Conservation (phyloP, 2,888 invertebrate genomes). For the Drosophila fungiperda region DNA sequence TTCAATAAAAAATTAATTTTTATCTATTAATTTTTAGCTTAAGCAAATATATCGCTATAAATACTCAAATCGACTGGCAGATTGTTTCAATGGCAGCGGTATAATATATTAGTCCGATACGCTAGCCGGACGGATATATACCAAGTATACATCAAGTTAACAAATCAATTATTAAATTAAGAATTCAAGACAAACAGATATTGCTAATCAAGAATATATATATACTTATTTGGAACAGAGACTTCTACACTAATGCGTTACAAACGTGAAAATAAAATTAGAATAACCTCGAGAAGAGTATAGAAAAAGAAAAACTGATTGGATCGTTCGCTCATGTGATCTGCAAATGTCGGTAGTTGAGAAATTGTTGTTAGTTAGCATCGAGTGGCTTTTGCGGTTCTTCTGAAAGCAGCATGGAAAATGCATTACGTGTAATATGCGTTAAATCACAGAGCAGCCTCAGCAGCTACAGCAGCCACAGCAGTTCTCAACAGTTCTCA, state of each 20-base stretch:
- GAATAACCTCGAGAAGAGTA: background rate
- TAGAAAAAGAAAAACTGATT: conserved; percentile 44
- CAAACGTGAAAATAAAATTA: conserved; percentile 23
- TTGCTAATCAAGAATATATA: background rate
- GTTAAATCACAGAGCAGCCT: conserved; percentile 68
- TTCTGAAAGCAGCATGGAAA: conserved; percentile 68
- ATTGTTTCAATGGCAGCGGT: background rate
- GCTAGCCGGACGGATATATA: background rate
- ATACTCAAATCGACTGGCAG: too few species aligned
- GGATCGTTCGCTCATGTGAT: conserved; percentile 48
- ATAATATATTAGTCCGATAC: background rate
- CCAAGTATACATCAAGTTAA: background rate
- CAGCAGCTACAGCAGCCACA: conserved; percentile 36
- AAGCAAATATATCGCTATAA: too few species aligned
- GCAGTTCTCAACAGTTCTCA: conserved; percentile 4
- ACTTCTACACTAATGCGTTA: background rate
- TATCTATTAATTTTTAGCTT: too few species aligned
- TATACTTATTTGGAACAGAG: background rate
- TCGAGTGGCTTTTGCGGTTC: conserved; percentile 69
- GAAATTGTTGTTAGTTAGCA: conserved; percentile 44
- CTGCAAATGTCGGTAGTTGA: conserved; percentile 35
- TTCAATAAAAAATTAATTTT: too few species aligned
- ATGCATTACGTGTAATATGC: conserved; percentile 76
- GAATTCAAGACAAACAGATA: background rate
- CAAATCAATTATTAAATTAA: too few species aligned